Evolutionary conservation across 2,113 vertebrate genomes (phyloP), one percentile per base, ranked within the genome.

Genomic region (Nothoprocta pentlandii): DNA sequence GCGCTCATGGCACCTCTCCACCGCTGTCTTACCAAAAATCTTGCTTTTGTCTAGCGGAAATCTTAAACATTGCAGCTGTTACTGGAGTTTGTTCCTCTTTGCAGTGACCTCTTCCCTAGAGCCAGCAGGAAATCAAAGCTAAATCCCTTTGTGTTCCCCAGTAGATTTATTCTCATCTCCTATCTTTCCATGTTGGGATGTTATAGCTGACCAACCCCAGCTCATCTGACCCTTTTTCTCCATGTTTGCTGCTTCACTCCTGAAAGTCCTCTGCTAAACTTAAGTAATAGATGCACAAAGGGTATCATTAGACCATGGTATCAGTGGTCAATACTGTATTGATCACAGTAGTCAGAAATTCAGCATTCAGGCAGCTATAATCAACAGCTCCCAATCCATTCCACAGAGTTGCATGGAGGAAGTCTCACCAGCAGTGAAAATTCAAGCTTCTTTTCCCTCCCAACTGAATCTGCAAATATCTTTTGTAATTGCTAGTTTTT

Each of bases 321-420:
- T 92, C 0, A n/a, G 46, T 90, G 75, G 84, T 95, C 92, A 75
- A 84, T 94, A 28, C 6, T 34, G 47, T 63, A 96, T 86, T 80
- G 93, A 94, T 46, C 64, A 82, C 47, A 36, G 75, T 21, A 89
- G 82, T 89, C 79, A 92, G 82, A 82, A 88, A 90, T 78, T 85
- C 81, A 86, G 70, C 6, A 2, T 94, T 87, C 75, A 69, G 75
- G 22, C 73, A 84, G 69, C 87, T 46, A 1, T 19, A 78, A 53
- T 54, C 34, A 81, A 28, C 90, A 90, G 39, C 53, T 93, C 53
- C 53, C 66, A 85, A 94, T 68, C 64, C 53, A 58, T 67, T 59
- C 64, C 51, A 63, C 5, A 56, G 79, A 82, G 13, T 49, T 87
- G n/a, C 19, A 16, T 34, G 51, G 14, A 85, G 10, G n/a, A 91